A percentile compares a stretch with the other conserved stretches of the same genome.
phyloP scores from a whole-genome alignment of 35 echinoderm and acorn worm species.

The Ophioderma brevispina region DNA sequence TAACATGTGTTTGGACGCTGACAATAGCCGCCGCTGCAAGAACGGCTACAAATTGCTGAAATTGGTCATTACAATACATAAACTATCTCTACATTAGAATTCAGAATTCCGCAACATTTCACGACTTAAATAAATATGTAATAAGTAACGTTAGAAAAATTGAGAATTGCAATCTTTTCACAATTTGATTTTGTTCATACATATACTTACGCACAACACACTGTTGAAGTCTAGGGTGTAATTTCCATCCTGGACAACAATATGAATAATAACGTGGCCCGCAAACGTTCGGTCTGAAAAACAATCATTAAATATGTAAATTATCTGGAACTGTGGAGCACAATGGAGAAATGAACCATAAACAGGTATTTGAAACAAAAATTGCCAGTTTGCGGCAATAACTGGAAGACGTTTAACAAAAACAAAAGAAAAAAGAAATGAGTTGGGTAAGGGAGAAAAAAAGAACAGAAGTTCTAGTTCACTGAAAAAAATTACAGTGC shows the following conservation, averaged over 20 bases:
- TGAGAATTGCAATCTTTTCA: neutral
- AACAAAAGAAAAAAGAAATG: too few relatives aligned
- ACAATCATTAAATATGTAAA: slow-evolving; percentile 14
- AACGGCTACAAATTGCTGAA: slow-evolving; percentile 77
- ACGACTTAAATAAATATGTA: neutral
- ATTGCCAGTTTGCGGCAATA: too few relatives aligned
- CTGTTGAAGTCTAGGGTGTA: slow-evolving; percentile 67
- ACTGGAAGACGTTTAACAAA: too few relatives aligned
- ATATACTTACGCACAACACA: slow-evolving; percentile 82
- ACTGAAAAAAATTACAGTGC: too few relatives aligned
- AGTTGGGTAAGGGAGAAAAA: too few relatives aligned
- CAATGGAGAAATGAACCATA: too few relatives aligned
- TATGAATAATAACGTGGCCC: slow-evolving; percentile 89
- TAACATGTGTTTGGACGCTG: slow-evolving; percentile 78
- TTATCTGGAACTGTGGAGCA: neutral
- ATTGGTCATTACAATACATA: too few relatives aligned
- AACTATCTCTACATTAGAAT: neutral
- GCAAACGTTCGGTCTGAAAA: slow-evolving; percentile 86
- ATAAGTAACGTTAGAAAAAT: neutral
- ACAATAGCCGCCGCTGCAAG: slow-evolving; percentile 65
- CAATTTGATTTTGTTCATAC: too few relatives aligned
- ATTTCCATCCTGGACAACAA: slow-evolving; percentile 85
- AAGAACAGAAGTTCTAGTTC: too few relatives aligned
- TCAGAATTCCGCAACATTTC: neutral
- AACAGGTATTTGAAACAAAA: too few relatives aligned